These are phyloP conservation scores for Loriculus beryllinus DNA, from an alignment of 2,797 vertebrate genomes.

Conservation along the genomic window DNA sequence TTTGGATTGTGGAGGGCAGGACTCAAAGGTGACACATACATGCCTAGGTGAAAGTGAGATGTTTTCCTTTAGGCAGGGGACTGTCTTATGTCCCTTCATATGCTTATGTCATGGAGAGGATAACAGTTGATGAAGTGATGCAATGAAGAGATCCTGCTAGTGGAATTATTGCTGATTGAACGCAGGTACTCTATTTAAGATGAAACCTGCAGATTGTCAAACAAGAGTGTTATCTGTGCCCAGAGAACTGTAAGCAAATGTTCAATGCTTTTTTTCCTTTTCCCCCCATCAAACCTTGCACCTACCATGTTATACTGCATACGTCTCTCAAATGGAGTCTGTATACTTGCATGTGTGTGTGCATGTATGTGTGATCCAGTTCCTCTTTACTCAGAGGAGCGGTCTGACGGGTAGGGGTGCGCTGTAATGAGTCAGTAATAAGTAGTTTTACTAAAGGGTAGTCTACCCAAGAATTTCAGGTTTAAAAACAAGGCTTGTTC, in stretches of 20 bases:
- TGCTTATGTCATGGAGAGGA: not conserved
- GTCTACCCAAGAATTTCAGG: not conserved
- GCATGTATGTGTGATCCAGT: not conserved
- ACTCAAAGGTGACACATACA: not conserved
- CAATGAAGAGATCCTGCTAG: not conserved
- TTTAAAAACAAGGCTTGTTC: not conserved
- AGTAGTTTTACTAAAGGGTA: not conserved
- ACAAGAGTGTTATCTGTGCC: not conserved
- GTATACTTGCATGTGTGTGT: not conserved
- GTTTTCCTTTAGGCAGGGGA: not conserved
- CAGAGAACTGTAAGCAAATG: not conserved
- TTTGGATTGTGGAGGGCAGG: not conserved
- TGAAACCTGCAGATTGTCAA: not conserved
- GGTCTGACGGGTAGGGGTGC: not conserved
- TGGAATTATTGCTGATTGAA: not conserved
- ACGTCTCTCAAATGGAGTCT: not conserved
- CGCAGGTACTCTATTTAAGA: not conserved
- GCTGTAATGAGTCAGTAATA: not conserved
- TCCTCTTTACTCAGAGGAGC: not conserved
- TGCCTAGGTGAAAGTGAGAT: not conserved
- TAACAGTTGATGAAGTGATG: not conserved
- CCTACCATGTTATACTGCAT: accelerated
- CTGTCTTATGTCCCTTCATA: not conserved
- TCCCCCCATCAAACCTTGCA: accelerated
- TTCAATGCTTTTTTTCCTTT: not conserved